Conservation (phyloP, 2,888 invertebrate species). For the Spodoptera picta region DNA sequence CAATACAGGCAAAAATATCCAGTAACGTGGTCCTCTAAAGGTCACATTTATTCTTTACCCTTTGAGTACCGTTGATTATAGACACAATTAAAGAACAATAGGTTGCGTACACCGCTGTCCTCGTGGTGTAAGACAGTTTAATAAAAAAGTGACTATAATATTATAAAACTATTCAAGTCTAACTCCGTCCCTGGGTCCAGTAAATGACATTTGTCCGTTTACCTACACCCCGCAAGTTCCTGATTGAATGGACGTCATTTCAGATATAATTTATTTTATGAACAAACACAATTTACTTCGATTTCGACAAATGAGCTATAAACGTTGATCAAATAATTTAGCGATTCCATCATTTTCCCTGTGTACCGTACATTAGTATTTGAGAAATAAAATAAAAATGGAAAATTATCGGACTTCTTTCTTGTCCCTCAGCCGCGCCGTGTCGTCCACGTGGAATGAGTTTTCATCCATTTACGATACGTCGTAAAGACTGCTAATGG, state of each 20-base stretch:
- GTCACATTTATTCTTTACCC: too few species aligned
- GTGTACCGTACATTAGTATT: constrained; percentile 10
- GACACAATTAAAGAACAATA: too few species aligned
- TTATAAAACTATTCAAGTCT: background rate
- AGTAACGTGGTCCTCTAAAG: too few species aligned
- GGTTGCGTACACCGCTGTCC: too few species aligned
- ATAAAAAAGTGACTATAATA: background rate
- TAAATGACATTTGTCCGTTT: constrained; percentile 39
- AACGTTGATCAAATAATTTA: constrained; percentile 30
- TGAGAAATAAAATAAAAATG: constrained; percentile 2
- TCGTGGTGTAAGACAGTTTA: too few species aligned
- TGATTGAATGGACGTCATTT: constrained; percentile 45
- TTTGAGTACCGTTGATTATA: too few species aligned
- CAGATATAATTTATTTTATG: constrained; percentile 42
- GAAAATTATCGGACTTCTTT: background rate
- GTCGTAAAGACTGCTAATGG: constrained; percentile 31
- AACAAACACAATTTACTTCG: constrained; percentile 46
- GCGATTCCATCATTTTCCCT: constrained; percentile 14
- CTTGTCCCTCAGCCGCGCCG: too few species aligned
- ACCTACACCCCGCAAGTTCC: constrained; percentile 11
- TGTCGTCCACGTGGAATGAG: background rate
- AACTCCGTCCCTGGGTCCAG: constrained; percentile 28
- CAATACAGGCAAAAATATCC: too few species aligned
- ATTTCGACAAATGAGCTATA: constrained; percentile 27
- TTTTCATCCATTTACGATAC: constrained; percentile 31